These are phyloP conservation scores for Eulemur albifrons DNA, from an alignment of 2,797 vertebrate species.

Conservation along the genomic window DNA sequence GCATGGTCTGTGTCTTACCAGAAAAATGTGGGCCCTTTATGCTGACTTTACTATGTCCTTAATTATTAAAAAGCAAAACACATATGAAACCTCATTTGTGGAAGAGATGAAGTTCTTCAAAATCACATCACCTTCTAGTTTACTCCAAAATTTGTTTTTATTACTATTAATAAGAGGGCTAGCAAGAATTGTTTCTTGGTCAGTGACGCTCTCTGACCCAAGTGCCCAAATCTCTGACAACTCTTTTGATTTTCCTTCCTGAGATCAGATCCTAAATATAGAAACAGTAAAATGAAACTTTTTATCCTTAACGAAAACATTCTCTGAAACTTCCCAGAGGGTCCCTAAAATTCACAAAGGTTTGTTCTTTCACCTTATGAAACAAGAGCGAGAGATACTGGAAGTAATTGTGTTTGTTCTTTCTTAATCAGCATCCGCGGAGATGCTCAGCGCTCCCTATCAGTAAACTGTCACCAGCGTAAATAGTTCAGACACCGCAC, in stretches of 20 bases:
- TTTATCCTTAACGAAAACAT: neutral
- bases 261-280: neutral
- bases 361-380: neutral
- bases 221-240: neutral
- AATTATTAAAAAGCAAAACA: neutral
- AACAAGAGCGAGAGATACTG: neutral
- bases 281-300: neutral
- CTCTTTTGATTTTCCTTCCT: neutral
- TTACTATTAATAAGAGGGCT: neutral
- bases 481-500: neutral
- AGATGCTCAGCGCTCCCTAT: neutral
- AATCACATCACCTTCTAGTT: neutral
- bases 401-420: neutral
- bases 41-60: neutral
- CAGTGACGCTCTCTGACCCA: neutral
- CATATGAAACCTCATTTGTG: neutral
- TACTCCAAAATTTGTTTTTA: neutral
- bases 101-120: neutral
- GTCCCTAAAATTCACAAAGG: neutral
- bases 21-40: neutral
- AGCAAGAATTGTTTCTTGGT: neutral
- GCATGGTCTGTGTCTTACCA: neutral
- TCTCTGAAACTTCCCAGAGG: neutral
- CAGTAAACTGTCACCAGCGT: neutral
- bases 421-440: neutral